Base-by-base conservation (phyloP, 2,113 vertebrate species). In the Planiliza haematocheilus region DNA sequence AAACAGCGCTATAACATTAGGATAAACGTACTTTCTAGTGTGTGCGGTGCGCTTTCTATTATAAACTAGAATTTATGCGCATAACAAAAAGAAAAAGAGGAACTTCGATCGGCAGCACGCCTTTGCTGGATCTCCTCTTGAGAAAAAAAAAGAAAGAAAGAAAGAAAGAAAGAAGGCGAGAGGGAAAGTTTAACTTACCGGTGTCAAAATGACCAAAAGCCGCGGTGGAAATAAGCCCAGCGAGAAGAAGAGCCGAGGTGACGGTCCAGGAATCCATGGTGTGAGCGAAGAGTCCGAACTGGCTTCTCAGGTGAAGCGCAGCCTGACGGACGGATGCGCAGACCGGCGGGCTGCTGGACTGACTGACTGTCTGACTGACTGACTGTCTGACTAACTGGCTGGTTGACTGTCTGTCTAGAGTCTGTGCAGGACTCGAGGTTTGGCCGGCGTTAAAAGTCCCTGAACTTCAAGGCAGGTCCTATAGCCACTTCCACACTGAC, bases 261-360 rank as follows among this genome's bases (percentile, higher is more conserved):
- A 79, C 51, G 59, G 84, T 92, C 90, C 87, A 82, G 79, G 91
- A 74, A 87, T 93, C 90, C 94, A 95, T 95, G 49, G 86, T 71
- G 81, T 4, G 43, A 8, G 21, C 56, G 65, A 62, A 75, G 38
- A 14, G 74, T 57, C 16, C 45, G 58, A 18, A 39, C 9, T 11
- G 51, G 60, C 45, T 77, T 30, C 81, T 87, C 90, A 93, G 91
- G 91, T 93, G 91, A 88, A 82, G 79, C 45, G 87, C 77, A 71
- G 81, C 56, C 67, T 55, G 75, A 17, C 59, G 71, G 79, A 86
- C 82, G 65, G 89, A 77, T 78, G 91, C 91, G 82, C 85, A 42
- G 48, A 69, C 30, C 71, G 65, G 72, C 66, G 8, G 10, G 64
- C 57, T 74, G 77, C n/a, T 24, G 77, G 67, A 38, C 77, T 16